phyloP scores from a whole-genome alignment of 2,888 invertebrate genomes.

The Troides helena region DNA sequence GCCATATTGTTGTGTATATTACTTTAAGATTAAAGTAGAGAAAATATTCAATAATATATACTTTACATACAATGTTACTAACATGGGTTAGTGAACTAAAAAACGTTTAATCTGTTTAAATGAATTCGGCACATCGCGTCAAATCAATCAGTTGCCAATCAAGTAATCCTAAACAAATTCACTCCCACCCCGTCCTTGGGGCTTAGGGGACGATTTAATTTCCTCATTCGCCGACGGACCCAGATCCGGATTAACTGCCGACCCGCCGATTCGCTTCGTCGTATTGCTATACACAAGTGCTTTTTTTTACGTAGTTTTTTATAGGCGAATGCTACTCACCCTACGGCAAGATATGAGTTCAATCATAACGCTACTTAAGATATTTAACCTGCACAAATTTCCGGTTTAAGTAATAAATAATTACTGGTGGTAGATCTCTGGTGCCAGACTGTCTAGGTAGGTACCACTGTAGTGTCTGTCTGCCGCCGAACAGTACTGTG shows the following conservation, averaged over 20 bases:
- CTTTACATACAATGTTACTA: not conserved
- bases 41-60: no score
- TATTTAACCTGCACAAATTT: no score
- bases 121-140: slow-evolving; percentile 1
- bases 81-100: not conserved
- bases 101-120: not conserved
- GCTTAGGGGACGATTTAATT: slow-evolving; percentile 25
- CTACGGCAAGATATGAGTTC: no score
- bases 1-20: no score
- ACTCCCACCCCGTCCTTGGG: slow-evolving; percentile 9
- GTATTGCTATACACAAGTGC: not conserved
- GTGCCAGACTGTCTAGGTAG: no score
- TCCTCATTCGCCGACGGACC: slow-evolving; percentile 22
- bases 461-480: no score
- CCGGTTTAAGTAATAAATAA: no score
- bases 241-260: slow-evolving; percentile 22
- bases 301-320: not conserved
- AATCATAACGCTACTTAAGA: no score
- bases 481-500: no score
- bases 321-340: not conserved
- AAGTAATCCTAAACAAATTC: slow-evolving; percentile 24
- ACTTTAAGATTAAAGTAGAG: no score
- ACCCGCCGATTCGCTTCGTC: slow-evolving; percentile 20
- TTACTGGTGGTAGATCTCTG: no score
- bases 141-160: slow-evolving; percentile 11